Conservation (phyloP, 64 coral and sea anemone species). For the Trachythela sp. region DNA sequence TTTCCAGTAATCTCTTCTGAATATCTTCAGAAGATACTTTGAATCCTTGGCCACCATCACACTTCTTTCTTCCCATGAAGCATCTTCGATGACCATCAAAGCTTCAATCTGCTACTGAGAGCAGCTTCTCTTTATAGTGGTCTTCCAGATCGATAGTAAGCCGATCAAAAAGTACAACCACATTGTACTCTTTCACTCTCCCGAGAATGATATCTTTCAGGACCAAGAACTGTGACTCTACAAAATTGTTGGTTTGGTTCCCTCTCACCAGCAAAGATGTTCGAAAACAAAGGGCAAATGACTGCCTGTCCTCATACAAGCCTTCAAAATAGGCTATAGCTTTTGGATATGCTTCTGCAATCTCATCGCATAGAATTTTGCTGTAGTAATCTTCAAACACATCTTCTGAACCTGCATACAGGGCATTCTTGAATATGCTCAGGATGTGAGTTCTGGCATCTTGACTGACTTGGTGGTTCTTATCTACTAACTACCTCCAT, state of each 20-base stretch:
- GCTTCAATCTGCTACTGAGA: conserved; percentile 51
- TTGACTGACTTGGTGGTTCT: conserved; percentile 36
- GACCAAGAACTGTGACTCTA: conserved; percentile 52
- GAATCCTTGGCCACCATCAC: conserved; percentile 51
- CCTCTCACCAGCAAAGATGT: conserved; percentile 30
- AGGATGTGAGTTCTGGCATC: conserved; percentile 43
- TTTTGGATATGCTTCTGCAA: conserved; percentile 31
- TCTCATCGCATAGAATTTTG: conserved; percentile 49
- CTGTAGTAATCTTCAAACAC: conserved; percentile 40
- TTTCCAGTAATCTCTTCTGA: neutral
- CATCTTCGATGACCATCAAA: conserved; percentile 43
- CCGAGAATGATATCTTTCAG: conserved; percentile 48
- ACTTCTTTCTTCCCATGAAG: conserved; percentile 54
- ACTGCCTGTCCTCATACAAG: conserved; percentile 46
- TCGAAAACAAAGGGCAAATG: conserved; percentile 64
- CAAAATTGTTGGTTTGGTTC: conserved; percentile 60
- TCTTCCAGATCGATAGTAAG: conserved; percentile 46
- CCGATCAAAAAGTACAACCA: conserved; percentile 49
- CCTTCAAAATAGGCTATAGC: conserved; percentile 24
- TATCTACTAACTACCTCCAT: conserved; percentile 52
- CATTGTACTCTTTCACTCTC: conserved; percentile 57
- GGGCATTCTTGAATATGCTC: conserved; percentile 37
- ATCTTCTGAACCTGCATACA: conserved; percentile 48
- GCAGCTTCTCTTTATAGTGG: too few species aligned
- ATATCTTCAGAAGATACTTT: conserved; percentile 36